A percentile compares a stretch with the other conserved stretches of the same genome.
Evolutionary conservation across 53 echinoderm and acorn worm species (phyloP).

Genomic region (Glandiceps talaboti): DNA sequence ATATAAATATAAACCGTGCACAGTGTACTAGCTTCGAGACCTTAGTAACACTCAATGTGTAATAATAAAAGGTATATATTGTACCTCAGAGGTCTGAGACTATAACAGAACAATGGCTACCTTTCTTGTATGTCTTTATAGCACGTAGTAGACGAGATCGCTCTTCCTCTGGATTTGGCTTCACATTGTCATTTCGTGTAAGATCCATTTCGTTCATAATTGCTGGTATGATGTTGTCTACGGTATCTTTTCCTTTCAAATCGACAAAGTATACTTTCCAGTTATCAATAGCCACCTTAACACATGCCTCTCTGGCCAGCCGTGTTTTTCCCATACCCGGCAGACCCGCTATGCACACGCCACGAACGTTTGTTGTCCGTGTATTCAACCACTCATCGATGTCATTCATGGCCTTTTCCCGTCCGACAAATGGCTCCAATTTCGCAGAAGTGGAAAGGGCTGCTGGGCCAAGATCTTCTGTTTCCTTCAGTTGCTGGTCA

Average conservation of each 20-base stretch:
- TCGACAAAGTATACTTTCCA: neutral
- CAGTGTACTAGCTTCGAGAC: no score
- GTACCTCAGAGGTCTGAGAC: no score
- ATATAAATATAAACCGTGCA: no score
- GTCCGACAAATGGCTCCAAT: neutral
- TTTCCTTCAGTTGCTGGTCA: neutral
- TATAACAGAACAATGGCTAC: no score
- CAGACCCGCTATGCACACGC: neutral
- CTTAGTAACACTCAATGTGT: no score
- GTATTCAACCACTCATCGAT: neutral
- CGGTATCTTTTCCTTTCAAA: neutral
- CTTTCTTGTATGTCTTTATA: neutral
- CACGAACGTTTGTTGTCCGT: neutral
- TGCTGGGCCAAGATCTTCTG: neutral
- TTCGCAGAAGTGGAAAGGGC: neutral
- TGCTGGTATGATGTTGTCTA: neutral
- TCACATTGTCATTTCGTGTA: neutral
- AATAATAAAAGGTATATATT: no score
- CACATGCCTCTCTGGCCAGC: neutral
- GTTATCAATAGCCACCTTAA: neutral
- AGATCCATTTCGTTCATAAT: neutral
- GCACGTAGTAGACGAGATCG: neutral
- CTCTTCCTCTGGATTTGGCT: neutral
- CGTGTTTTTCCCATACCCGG: neutral
- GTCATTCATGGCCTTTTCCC: neutral